Evolutionary conservation across 2,113 vertebrate genomes (phyloP), one percentile per base, ranked within the genome.

Genomic region (Hippocampus barbouri): DNA sequence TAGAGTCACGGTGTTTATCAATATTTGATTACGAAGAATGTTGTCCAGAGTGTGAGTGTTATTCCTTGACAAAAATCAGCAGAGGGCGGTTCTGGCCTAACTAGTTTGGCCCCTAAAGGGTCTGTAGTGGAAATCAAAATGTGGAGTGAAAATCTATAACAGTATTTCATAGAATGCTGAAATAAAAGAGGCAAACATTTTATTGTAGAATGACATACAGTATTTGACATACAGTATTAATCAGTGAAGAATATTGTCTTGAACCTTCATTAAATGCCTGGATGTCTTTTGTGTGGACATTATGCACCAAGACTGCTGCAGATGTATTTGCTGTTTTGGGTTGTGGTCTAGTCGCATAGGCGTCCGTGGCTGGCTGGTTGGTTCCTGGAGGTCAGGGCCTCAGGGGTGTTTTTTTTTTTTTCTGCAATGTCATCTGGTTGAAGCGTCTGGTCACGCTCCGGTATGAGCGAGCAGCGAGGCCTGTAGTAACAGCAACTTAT

Each of bases 401-500:
- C 79, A 47, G 2, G 88, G 85, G 86, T 85, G 81, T 12, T 11
- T 62, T 41, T 40, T 14, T 34, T 64, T 70, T 66, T 60, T 14
- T 65, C 45, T 60, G 12, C 71, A 70, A 20, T 85, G 79, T 80
- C 23, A 40, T 74, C 74, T 56, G 71, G 70, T 45, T 40, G 9
- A 30, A 71, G 67, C 67, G 76, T 70, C 72, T 68, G 78, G 74
- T 69, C 72, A 69, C 74, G 80, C 71, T 70, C 63, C 60, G 65
- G 69, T n/a, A 81, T 73, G 69, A 56, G 77, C 76, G 69, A 62
- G 69, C 78, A 57, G 78, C 49, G 57, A 67, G 76, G 60, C 59
- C 69, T 66, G 70, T 68, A 43, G 21, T 71, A 72, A 87, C 83
- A 85, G 76, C 79, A 71, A 84, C 64, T 41, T 94, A 93, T 94